Conservation (phyloP, 1,140 invertebrate genomes). For the Drosophila ananassae region DNA sequence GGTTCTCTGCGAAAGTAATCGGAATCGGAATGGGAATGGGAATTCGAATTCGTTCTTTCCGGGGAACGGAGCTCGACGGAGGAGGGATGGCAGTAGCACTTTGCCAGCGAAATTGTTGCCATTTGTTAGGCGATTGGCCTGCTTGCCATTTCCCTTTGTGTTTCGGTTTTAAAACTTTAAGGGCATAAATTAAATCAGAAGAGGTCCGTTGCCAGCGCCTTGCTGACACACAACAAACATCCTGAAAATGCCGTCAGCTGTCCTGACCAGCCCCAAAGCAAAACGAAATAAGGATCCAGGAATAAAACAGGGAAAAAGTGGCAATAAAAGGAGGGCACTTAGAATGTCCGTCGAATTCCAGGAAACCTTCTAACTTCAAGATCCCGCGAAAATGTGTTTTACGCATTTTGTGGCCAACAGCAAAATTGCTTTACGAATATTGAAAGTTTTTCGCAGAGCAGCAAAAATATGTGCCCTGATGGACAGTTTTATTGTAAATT, state of each 20-base stretch:
- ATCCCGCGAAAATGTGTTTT: slow-evolving; percentile 50
- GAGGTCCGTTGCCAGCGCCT: not conserved
- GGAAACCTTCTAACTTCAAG: slow-evolving; percentile 25
- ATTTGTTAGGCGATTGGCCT: slow-evolving; percentile 75
- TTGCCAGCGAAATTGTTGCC: slow-evolving; percentile 77
- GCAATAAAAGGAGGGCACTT: slow-evolving; percentile 61
- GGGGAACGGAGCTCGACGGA: slow-evolving; percentile 1
- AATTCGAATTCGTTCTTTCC: slow-evolving; percentile 36
- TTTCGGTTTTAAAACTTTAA: slow-evolving; percentile 60
- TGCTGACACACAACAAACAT: slow-evolving; percentile 65
- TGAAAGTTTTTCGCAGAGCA: slow-evolving; percentile 46
- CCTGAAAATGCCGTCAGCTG: slow-evolving; percentile 54
- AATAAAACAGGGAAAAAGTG: slow-evolving; percentile 27
- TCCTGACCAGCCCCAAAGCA: slow-evolving; percentile 31
- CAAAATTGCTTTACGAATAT: slow-evolving; percentile 22
- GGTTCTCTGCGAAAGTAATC: slow-evolving; percentile 35
- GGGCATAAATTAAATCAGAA: slow-evolving; percentile 71
- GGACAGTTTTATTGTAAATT: slow-evolving; percentile 56
- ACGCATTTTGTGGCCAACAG: slow-evolving; percentile 61
- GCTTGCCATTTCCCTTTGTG: slow-evolving; percentile 37
- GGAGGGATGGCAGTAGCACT: slow-evolving; percentile 36
- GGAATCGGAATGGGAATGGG: slow-evolving; percentile 48
- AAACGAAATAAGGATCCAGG: slow-evolving; percentile 6
- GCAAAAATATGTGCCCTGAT: slow-evolving; percentile 51
- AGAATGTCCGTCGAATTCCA: slow-evolving; percentile 69